A percentile compares a stretch with the other conserved stretches of the same genome.
phyloP scores from a whole-genome alignment of 2,113 vertebrate genomes.

The Dryoscopus gambensis region DNA sequence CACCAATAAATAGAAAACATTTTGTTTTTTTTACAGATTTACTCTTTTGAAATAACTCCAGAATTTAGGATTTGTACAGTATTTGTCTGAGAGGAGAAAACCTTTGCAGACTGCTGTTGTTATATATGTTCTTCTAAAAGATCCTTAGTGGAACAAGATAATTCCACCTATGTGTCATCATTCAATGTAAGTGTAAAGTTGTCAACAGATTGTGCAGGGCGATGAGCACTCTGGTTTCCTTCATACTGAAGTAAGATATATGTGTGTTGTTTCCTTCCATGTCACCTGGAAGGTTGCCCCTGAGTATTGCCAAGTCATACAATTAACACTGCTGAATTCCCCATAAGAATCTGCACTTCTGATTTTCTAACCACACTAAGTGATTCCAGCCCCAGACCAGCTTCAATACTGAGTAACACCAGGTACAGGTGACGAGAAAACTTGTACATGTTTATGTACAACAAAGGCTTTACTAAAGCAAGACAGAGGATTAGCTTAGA shows the following conservation, averaged over 20 bases:
- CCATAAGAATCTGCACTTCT: not conserved
- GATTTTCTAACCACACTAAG: not conserved
- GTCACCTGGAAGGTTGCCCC: slow-evolving; percentile 37
- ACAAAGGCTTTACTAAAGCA: not conserved
- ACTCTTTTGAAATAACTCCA: not conserved
- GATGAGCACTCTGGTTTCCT: not conserved
- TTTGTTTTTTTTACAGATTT: not conserved
- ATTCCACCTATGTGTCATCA: slow-evolving; percentile 18
- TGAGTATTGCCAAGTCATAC: slow-evolving; percentile 4
- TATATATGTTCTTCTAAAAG: slow-evolving; percentile 3
- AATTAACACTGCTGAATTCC: slow-evolving; percentile 18
- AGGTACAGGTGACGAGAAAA: not conserved
- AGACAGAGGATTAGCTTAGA: not conserved
- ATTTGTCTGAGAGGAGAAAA: not conserved
- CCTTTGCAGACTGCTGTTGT: not conserved
- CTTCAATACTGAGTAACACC: not conserved
- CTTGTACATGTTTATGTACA: not conserved
- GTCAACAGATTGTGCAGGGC: not conserved
- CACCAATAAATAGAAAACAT: not conserved
- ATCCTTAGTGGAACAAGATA: not conserved
- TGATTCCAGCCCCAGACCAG: not conserved
- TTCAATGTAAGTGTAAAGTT: not conserved
- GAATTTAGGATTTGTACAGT: not conserved
- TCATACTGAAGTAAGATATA: slow-evolving; percentile 34
- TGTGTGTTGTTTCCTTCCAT: slow-evolving; percentile 24